A percentile compares a stretch with the other conserved stretches of the same genome.
Evolutionary conservation across 37 sponge, comb jelly and placozoan species (phyloP).

Genomic region (Mnemiopsis leidyi): DNA sequence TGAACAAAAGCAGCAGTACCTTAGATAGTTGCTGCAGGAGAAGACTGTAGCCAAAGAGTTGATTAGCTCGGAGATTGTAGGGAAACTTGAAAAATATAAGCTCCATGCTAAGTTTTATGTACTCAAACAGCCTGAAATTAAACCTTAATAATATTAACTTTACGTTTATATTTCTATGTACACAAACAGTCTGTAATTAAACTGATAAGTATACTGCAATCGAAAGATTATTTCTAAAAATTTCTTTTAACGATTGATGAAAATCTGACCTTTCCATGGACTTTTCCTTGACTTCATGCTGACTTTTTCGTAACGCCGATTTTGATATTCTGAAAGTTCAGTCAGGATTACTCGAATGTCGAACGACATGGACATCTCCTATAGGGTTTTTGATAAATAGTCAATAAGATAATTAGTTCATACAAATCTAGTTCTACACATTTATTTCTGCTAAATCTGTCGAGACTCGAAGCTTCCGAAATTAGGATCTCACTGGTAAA

Average conservation of each 20-base stretch:
- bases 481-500: not conserved
- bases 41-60: conserved; percentile 1
- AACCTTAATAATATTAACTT: too few relatives aligned
- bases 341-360: too few relatives aligned
- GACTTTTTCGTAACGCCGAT: not conserved
- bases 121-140: not conserved
- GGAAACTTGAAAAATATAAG: not conserved
- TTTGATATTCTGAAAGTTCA: not conserved
- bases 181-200: too few relatives aligned
- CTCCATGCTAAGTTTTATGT: not conserved
- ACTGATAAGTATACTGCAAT: too few relatives aligned
- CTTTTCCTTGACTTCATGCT: not conserved
- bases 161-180: too few relatives aligned
- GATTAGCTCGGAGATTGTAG: not conserved
- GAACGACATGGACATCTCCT: too few relatives aligned
- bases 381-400: too few relatives aligned
- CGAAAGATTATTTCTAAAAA: too few relatives aligned
- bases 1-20: not conserved
- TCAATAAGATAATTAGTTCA: too few relatives aligned
- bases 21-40: conserved; percentile 7
- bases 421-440: too few relatives aligned
- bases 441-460: not conserved
- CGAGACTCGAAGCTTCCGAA: not conserved
- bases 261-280: not conserved
- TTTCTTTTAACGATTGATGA: too few relatives aligned